These are phyloP conservation scores for Epiblema foenella DNA, from an alignment of 2,888 invertebrate species.

Conservation along the genomic window DNA sequence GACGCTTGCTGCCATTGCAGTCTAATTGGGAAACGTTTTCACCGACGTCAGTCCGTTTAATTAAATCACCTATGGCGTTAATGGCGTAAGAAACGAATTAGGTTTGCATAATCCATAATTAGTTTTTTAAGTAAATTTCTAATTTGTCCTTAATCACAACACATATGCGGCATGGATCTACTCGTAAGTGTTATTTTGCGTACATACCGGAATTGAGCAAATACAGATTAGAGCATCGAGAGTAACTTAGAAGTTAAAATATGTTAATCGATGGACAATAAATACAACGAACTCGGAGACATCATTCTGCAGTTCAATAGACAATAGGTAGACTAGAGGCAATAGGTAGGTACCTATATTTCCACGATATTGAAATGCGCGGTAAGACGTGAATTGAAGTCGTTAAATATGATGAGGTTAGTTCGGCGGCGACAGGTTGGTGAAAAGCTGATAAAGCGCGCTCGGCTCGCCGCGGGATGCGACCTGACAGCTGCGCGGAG, in stretches of 20 bases:
- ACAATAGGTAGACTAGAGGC: background rate
- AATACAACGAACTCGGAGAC: no score
- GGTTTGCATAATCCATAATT: no score
- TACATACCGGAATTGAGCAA: background rate
- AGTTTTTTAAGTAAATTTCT: no score
- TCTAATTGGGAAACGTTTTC: background rate
- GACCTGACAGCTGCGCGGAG: conserved; percentile 39
- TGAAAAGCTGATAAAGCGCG: conserved; percentile 42
- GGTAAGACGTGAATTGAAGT: conserved; percentile 35
- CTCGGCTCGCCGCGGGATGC: conserved; percentile 39
- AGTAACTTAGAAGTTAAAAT: background rate
- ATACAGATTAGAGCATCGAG: no score
- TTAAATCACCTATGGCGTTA: background rate
- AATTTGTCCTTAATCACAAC: background rate
- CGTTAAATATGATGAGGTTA: conserved; percentile 42
- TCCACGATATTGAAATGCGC: conserved; percentile 28
- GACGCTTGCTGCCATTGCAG: background rate
- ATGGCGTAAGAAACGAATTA: no score
- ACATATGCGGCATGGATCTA: background rate
- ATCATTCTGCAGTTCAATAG: no score
- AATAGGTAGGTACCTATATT: conserved; percentile 13
- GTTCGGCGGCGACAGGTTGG: conserved; percentile 43
- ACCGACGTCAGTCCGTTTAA: background rate
- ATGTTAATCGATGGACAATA: background rate
- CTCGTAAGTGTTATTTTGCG: no score